Base-by-base conservation (phyloP, 2,113 vertebrate genomes). In the Ptilorrhoa leucosticta region DNA sequence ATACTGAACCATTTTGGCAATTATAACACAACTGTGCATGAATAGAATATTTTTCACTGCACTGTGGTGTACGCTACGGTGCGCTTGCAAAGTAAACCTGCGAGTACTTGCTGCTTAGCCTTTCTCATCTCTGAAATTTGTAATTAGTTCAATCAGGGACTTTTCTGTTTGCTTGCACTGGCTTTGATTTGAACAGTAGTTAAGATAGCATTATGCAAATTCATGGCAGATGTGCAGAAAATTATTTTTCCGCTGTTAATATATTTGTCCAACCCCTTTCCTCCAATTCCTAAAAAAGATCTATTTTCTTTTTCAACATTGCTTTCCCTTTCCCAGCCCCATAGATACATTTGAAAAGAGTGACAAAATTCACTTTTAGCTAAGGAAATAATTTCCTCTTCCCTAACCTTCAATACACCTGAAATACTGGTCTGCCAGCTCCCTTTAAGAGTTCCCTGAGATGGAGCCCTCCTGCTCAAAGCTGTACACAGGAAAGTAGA, bases 1-100 rank as follows among this genome's bases (percentile, higher is more conserved):
- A 87, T 83, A 61, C 58, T 21, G 33, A 96, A 63, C 48, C 47
- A 90, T 96, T 96, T 94, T 83, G 80, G 68, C 71, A 96, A 90
- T 96, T 94, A 95, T 90, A 81, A 81, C 75, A 91, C 30, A 93
- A 83, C 44, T 1, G 3, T 83, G 37, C 86, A 83, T 83, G 88
- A 92, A 64, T 35, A 70, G 89, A 95, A 94, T 96, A 88, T 93
- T 90, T 93, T 83, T 92, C 68, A 83, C 33, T 4, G 5, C 15
- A 19, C 39, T 56, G 2, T 24, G 26, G 21, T 61, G 26, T 69
- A 69, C 4, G 5, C 22, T 69, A 50, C 51, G 70, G 40, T 45
- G 23, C 1, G 4, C 40, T 89, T 81, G 47, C 47, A 87, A 77
- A 83, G 64, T 78, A 87, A 95, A 66, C 64, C 68, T 90, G 60